These are phyloP conservation scores for Brachyalestes nurse DNA, from an alignment of 2,797 vertebrate species.

Conservation along the genomic window DNA sequence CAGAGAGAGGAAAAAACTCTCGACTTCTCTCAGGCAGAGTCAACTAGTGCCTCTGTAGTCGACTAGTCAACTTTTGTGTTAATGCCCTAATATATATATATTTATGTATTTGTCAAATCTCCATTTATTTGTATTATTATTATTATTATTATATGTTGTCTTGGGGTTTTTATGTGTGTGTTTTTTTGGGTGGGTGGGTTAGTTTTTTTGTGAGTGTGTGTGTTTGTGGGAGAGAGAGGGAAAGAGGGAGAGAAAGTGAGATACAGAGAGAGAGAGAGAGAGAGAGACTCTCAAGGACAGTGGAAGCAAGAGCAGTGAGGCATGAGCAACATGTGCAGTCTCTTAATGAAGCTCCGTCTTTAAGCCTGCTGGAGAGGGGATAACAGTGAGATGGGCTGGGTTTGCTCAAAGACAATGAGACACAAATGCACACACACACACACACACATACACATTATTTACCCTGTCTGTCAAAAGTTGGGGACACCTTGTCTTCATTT, in stretches of 20 bases:
- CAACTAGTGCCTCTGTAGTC: too few species aligned
- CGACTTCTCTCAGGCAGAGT: too few species aligned
- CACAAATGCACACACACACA: background rate
- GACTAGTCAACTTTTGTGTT: too few species aligned
- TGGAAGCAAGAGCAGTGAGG: conserved; percentile 40
- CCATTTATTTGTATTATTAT: too few species aligned
- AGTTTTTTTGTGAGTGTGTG: conserved; percentile 2
- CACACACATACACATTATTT: background rate
- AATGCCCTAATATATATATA: too few species aligned
- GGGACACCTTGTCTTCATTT: background rate
- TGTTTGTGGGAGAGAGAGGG: background rate
- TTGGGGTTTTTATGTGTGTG: too few species aligned
- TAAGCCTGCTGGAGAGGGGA: conserved; percentile 20
- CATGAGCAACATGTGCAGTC: conserved; percentile 56
- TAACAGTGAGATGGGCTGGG: background rate
- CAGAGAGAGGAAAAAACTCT: too few species aligned
- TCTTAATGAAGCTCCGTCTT: conserved; percentile 61
- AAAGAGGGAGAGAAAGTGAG: background rate
- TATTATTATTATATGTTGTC: too few species aligned
- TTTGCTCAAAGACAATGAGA: background rate
- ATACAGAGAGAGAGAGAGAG: background rate
- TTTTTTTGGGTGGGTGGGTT: background rate
- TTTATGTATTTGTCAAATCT: too few species aligned
- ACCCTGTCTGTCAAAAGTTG: background rate
- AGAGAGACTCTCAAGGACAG: conserved; percentile 65